These are phyloP conservation scores for Sphaerolaimus hirsutus DNA, from an alignment of 2,888 invertebrate species.

Conservation along the genomic window DNA sequence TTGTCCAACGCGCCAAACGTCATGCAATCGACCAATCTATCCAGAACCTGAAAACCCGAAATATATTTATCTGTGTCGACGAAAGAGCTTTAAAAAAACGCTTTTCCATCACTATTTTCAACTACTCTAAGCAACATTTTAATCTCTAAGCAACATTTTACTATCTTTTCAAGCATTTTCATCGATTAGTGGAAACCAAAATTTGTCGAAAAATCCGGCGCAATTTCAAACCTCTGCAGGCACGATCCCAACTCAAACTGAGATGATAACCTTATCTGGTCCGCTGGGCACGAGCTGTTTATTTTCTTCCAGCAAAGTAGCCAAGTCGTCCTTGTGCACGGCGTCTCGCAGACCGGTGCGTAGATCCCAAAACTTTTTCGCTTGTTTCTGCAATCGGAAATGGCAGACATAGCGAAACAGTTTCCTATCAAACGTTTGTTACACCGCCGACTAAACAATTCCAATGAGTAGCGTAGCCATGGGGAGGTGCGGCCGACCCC, in stretches of 20 bases:
- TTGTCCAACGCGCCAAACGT: conserved; percentile 56
- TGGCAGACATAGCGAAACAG: not conserved
- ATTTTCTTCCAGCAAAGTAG: conserved; percentile 44
- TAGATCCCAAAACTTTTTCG: conserved; percentile 41
- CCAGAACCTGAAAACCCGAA: conserved; percentile 40
- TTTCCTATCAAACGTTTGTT: not conserved
- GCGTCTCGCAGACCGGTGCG: conserved; percentile 38
- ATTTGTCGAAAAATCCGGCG: no score
- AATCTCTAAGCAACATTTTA: no score
- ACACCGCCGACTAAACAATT: no score
- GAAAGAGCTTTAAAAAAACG: conserved; percentile 4
- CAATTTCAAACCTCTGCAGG: no score
- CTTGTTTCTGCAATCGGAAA: conserved; percentile 41
- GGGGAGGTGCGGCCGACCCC: no score
- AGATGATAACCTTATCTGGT: conserved; percentile 28
- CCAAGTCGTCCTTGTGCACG: conserved; percentile 40
- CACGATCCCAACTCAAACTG: no score
- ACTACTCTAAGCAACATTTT: no score
- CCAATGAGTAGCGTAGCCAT: no score
- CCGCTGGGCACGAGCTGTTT: conserved; percentile 44
- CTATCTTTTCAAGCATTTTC: no score
- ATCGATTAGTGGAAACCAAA: no score
- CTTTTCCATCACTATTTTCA: no score
- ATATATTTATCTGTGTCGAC: not conserved
- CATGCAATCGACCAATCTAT: conserved; percentile 56